These are phyloP conservation scores for Cacoxenus indagator DNA, from an alignment of 2,888 invertebrate species.

Conservation along the genomic window DNA sequence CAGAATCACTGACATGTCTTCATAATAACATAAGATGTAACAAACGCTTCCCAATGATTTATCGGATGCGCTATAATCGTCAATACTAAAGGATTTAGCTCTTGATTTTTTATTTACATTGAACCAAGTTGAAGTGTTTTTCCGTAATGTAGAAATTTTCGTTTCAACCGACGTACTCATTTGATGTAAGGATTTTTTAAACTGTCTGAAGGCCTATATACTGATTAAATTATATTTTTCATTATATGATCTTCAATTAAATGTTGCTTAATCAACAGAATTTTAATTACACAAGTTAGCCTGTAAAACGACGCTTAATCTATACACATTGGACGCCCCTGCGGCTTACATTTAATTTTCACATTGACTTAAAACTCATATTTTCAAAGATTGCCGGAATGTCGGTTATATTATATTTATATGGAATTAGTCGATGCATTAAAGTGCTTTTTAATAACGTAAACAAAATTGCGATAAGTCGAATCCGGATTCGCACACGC, in stretches of 20 bases:
- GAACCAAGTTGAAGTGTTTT: too few relatives aligned
- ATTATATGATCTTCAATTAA: background rate
- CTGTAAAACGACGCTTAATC: background rate
- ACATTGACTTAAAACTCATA: background rate
- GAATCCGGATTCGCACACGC: background rate
- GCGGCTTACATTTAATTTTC: conserved; percentile 22
- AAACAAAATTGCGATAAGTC: conserved; percentile 1
- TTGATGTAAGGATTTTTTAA: background rate
- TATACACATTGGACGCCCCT: conserved; percentile 3
- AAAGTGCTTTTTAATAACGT: background rate
- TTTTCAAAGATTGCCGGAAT: background rate
- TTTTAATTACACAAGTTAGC: conserved; percentile 16
- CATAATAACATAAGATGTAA: too few relatives aligned
- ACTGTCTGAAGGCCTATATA: background rate
- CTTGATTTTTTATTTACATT: too few relatives aligned
- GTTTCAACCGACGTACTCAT: background rate
- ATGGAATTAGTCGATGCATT: background rate
- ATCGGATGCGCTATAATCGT: too few relatives aligned
- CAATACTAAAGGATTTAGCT: too few relatives aligned
- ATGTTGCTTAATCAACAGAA: background rate
- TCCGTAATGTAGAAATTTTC: too few relatives aligned
- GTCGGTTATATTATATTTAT: background rate
- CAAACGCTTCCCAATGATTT: too few relatives aligned
- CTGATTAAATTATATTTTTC: background rate
- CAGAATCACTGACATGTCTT: too few relatives aligned